phyloP scores from a whole-genome alignment of 2,888 invertebrate species.

The Parthenolecanium corni region DNA sequence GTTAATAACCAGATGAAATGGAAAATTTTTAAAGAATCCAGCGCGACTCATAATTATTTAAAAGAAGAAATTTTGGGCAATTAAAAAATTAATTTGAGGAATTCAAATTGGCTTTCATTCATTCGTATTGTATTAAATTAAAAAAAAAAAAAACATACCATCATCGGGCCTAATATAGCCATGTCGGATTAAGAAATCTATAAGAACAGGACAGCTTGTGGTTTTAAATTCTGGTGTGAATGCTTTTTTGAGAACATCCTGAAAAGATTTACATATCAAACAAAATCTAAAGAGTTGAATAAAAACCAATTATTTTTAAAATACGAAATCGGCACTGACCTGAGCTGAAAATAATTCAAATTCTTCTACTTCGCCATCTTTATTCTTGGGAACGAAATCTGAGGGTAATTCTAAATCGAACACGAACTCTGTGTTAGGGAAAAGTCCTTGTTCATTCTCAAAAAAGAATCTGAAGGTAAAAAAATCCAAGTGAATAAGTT shows the following conservation, averaged over 20 bases:
- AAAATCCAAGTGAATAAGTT: constrained; percentile 9
- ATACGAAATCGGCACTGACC: constrained; percentile 41
- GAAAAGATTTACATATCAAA: constrained; percentile 14
- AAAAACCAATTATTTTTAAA: background rate
- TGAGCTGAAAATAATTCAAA: constrained; percentile 76
- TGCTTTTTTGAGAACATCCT: constrained; percentile 54
- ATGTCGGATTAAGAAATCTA: constrained; percentile 86
- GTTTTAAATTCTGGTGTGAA: constrained; percentile 80
- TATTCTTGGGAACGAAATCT: constrained; percentile 82
- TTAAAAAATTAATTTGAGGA: no score
- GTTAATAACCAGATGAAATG: constrained; percentile 21
- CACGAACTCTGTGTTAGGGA: constrained; percentile 88
- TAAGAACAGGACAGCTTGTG: constrained; percentile 78
- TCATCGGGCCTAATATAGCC: constrained; percentile 80
- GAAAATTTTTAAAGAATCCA: background rate
- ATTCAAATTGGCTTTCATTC: no score
- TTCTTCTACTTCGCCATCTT: constrained; percentile 86
- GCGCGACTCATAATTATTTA: no score
- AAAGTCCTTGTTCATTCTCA: constrained; percentile 83
- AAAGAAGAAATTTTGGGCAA: no score
- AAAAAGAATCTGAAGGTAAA: constrained; percentile 63
- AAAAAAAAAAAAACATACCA: constrained; percentile 47
- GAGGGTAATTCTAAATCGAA: constrained; percentile 83
- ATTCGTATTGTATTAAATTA: no score
- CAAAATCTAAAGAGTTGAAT: background rate